These are phyloP conservation scores for Coleophora deauratella DNA, from an alignment of 2,888 invertebrate genomes.

Conservation along the genomic window DNA sequence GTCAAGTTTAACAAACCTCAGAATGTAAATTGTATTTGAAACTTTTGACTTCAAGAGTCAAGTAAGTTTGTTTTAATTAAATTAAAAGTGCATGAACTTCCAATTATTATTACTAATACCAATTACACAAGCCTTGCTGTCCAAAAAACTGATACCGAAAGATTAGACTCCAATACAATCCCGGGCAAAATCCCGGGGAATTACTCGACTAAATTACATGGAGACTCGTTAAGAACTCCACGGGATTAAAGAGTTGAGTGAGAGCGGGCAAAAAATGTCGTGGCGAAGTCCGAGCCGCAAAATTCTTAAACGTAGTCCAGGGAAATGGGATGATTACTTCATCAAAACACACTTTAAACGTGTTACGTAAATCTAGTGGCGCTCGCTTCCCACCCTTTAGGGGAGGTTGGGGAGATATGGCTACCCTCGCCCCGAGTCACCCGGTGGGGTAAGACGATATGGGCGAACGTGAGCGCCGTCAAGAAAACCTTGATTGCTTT, in stretches of 20 bases:
- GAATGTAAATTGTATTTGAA: no score
- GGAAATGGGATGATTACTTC: constrained; percentile 74
- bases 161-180: constrained; percentile 37
- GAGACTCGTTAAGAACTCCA: constrained; percentile 56
- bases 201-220: constrained; percentile 50
- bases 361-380: constrained; percentile 74
- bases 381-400: constrained; percentile 46
- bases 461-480: constrained; percentile 75
- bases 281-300: constrained; percentile 54
- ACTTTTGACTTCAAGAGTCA: no score
- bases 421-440: constrained; percentile 17
- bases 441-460: constrained; percentile 73
- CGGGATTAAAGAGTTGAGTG: constrained; percentile 62
- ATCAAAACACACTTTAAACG: constrained; percentile 75
- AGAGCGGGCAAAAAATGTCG: constrained; percentile 36
- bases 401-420: constrained; percentile 26
- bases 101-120: no score
- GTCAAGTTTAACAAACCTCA: no score
- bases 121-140: neutral
- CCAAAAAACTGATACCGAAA: constrained; percentile 1
- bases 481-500: constrained; percentile 76
- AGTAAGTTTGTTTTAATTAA: no score
- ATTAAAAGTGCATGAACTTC: no score
- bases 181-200: constrained; percentile 32
- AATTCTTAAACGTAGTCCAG: constrained; percentile 71